Conservation (phyloP, 2,113 vertebrate species). For the Urocitellus parryii region DNA sequence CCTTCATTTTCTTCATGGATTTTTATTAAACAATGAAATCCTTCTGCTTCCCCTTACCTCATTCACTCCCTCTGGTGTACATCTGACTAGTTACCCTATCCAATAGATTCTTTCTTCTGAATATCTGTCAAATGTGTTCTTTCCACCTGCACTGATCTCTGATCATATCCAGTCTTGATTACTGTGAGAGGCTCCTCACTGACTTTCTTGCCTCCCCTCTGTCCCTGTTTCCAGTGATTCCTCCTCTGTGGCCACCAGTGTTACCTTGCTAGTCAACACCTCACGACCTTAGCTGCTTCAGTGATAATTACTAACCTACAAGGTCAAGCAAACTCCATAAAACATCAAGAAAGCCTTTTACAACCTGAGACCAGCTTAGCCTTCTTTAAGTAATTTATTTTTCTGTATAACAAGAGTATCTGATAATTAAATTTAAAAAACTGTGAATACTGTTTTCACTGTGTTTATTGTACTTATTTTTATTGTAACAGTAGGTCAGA, state of each 20-base stretch:
- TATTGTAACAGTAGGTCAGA: background rate
- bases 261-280: background rate
- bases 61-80: background rate
- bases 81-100: background rate
- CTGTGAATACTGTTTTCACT: background rate
- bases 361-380: background rate
- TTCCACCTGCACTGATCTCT: background rate
- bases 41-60: background rate
- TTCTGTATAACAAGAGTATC: constrained; percentile 3
- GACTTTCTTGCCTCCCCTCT: background rate
- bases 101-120: background rate
- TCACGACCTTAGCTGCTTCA: background rate
- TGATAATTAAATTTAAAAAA: constrained; percentile 54
- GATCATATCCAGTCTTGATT: background rate
- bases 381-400: constrained; percentile 38
- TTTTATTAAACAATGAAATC: background rate
- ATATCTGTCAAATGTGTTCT: background rate
- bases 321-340: background rate
- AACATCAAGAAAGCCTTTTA: constrained; percentile 26
- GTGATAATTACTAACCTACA: background rate
- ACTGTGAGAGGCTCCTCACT: background rate
- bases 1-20: background rate
- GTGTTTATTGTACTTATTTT: background rate
- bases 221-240: background rate
- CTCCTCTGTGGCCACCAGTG: background rate